These are phyloP conservation scores for Buceros bicornis DNA, from an alignment of 2,797 vertebrate genomes.

Conservation along the genomic window DNA sequence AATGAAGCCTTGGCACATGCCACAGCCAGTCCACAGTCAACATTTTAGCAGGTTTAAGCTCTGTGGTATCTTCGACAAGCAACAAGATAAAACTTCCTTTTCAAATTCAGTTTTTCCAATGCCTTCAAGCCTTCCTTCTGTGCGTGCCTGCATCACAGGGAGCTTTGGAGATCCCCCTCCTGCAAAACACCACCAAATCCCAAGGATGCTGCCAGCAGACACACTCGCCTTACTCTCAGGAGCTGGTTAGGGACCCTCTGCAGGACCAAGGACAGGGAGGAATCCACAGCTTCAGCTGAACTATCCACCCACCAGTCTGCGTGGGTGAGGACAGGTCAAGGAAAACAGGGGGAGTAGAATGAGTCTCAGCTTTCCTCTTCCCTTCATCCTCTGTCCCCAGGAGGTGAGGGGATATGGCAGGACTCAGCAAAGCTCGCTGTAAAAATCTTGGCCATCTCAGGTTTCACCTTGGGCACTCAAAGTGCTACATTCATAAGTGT, in stretches of 20 bases:
- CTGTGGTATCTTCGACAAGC: not conserved
- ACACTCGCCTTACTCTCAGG: fast-evolving
- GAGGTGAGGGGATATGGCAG: not conserved
- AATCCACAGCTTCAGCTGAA: not conserved
- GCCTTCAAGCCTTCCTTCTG: not conserved
- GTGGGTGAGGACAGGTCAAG: not conserved
- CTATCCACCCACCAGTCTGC: fast-evolving
- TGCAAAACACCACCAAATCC: not conserved
- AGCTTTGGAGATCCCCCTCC: not conserved
- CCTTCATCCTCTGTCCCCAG: not conserved
- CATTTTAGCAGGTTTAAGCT: not conserved
- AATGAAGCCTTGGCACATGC: not conserved
- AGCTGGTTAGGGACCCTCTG: not conserved
- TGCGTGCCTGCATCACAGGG: not conserved
- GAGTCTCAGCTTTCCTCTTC: not conserved
- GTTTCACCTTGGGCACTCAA: not conserved
- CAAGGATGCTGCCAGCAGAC: not conserved
- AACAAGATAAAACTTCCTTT: not conserved
- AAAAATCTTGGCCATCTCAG: not conserved
- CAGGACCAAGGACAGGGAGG: conserved; percentile 62
- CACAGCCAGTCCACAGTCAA: not conserved
- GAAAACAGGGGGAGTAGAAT: not conserved
- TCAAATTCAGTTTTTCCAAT: not conserved
- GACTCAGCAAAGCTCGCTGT: not conserved
- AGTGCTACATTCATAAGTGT: fast-evolving